Base-by-base conservation (phyloP, 2,113 vertebrate species). In the Leptocoma aspasia region DNA sequence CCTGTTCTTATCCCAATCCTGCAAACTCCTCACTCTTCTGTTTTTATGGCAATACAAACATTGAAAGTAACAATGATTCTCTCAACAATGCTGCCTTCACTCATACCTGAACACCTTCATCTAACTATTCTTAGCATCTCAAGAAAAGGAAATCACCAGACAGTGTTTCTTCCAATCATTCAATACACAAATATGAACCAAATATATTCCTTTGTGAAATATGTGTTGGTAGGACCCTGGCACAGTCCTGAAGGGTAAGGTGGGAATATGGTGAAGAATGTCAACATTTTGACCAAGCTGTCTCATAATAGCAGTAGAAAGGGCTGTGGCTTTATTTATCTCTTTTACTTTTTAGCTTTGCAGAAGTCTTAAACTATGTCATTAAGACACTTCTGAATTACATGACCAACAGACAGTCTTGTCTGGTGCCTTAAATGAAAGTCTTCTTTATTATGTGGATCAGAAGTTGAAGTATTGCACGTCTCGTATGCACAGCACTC, bases 371-470 rank as follows among this genome's bases (percentile, higher is more conserved):
- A 69, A 90, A 53, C 7, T 24, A 27, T 60, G 44, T 41, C 78
- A 45, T 88, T 66, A 81, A 73, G 86, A 78, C 39, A 63, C n/a
- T 57, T 83, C 50, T 73, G 86, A 77, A 63, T 61, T 82, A 66
- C 52, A 42, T 11, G 75, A 70, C 54, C 61, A 92, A 47, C 24
- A 82, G 44, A 45, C 63, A 77, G 72, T 53, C 77, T 80, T 82
- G 65, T 69, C 54, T 81, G 23, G 24, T 71, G 52, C 68, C 37
- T 91, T 68, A 95, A 90, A 80, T 20, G 35, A 94, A 86, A 63
- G 42, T 82, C 44, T 95, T 92, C 68, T 72, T 88, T 83, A 56
- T 47, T 65, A 31, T 23, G 37, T 18, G 79, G 89, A 92, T 80
- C 82, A 92, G 71, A 90, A 84, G 72, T 57, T 84, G 47, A 82